Conservation (phyloP, 1,140 invertebrate genomes). For the Drosophila pectinifera region DNA sequence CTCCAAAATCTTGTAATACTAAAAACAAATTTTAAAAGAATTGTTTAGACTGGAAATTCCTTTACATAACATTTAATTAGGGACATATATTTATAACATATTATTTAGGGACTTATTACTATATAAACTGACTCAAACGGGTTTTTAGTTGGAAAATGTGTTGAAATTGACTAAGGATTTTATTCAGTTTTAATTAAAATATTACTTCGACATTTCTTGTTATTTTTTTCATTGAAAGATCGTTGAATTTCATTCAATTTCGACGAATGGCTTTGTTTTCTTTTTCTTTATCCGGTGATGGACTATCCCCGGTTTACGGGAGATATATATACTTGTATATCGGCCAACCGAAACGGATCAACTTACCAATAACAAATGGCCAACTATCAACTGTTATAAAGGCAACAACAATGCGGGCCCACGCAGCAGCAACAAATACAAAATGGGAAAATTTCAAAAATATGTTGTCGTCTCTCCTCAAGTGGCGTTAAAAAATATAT, state of each 20-base stretch:
- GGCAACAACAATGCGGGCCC: conserved; percentile 66
- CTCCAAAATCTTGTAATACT: too few relatives aligned
- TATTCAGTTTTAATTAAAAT: too few relatives aligned
- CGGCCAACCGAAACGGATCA: conserved; percentile 51
- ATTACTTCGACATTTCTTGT: too few relatives aligned
- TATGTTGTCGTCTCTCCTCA: conserved; percentile 42
- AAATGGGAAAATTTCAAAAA: conserved; percentile 26
- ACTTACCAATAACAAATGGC: conserved; percentile 65
- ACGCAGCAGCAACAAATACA: conserved; percentile 39
- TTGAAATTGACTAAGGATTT: too few relatives aligned
- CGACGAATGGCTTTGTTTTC: conserved; percentile 18
- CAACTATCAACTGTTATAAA: conserved; percentile 41
- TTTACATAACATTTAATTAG: too few relatives aligned
- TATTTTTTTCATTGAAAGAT: neutral
- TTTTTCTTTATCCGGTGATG: neutral
- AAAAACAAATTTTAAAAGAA: too few relatives aligned
- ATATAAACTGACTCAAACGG: too few relatives aligned
- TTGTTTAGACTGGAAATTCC: too few relatives aligned
- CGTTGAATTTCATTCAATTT: neutral
- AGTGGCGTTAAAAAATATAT: conserved; percentile 61
- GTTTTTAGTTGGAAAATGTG: too few relatives aligned
- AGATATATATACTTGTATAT: conserved; percentile 10
- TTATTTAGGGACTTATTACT: too few relatives aligned
- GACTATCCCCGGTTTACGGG: conserved; percentile 18
- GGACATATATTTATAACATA: too few relatives aligned